Evolutionary conservation across 2,797 vertebrate genomes (phyloP).

Genomic region (Crenuchus spilurus): DNA sequence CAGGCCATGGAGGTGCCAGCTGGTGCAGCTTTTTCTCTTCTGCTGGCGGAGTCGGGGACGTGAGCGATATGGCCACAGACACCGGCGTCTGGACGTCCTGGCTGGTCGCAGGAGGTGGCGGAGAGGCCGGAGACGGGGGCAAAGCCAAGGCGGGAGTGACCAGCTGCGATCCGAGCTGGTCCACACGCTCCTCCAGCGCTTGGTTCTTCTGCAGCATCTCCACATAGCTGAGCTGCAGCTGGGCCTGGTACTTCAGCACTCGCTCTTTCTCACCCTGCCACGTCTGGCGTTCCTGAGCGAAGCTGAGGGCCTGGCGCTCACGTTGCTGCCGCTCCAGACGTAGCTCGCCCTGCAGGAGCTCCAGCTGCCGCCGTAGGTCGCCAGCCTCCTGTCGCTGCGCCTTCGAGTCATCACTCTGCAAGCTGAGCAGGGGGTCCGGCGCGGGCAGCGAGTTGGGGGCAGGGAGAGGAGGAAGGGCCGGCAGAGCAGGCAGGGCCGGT

Average conservation of each 20-base stretch:
- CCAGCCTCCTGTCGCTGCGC: slow-evolving; percentile 88
- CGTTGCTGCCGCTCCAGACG: slow-evolving; percentile 89
- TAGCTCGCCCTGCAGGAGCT: slow-evolving; percentile 88
- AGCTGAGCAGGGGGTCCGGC: slow-evolving; percentile 75
- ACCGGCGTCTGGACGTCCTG: slow-evolving; percentile 54
- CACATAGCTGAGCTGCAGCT: slow-evolving; percentile 96
- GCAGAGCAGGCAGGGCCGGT: slow-evolving; percentile 15
- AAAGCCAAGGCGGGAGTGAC: slow-evolving; percentile 82
- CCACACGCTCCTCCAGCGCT: slow-evolving; percentile 91
- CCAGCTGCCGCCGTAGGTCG: slow-evolving; percentile 84
- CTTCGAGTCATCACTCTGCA: slow-evolving; percentile 97
- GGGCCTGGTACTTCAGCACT: slow-evolving; percentile 97
- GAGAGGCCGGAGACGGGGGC: slow-evolving; percentile 62
- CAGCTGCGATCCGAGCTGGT: slow-evolving; percentile 80
- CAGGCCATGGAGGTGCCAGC: slow-evolving; percentile 78
- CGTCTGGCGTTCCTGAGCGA: slow-evolving; percentile 92
- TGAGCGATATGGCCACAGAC: slow-evolving; percentile 47
- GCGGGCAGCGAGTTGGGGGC: slow-evolving; percentile 14
- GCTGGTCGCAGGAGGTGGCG: slow-evolving; percentile 46
- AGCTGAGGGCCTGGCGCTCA: slow-evolving; percentile 91
- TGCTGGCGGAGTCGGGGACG: slow-evolving; percentile 45
- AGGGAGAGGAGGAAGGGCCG: background rate
- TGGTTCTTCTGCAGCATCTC: slow-evolving; percentile 98
- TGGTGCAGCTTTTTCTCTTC: slow-evolving; percentile 82
- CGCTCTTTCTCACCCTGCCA: slow-evolving; percentile 98